phyloP scores from a whole-genome alignment of 2,888 invertebrate species.

The Limnephilus auricula region DNA sequence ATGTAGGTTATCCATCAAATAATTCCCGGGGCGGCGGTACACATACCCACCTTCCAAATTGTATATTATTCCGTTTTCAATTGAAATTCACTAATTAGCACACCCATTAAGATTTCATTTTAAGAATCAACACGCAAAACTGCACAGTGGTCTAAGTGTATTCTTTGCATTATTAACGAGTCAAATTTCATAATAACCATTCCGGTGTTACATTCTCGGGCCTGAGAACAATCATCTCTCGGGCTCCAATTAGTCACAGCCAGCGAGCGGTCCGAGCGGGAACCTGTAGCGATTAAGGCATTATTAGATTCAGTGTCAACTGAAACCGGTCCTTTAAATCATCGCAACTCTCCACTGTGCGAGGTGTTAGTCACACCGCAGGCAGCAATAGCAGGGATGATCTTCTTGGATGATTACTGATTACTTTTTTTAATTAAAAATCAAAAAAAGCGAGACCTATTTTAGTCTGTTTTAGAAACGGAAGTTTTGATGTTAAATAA shows the following conservation, averaged over 20 bases:
- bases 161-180: conserved; percentile 18
- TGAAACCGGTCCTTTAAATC: conserved; percentile 59
- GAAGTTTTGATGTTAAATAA: not conserved
- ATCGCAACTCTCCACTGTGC: conserved; percentile 36
- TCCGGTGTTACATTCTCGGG: conserved; percentile 6
- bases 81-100: not conserved
- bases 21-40: too few species aligned
- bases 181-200: conserved; percentile 32
- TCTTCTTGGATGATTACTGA: not conserved
- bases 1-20: too few species aligned
- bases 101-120: not conserved
- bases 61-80: too few species aligned
- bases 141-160: not conserved
- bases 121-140: not conserved
- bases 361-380: conserved; percentile 4
- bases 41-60: too few species aligned
- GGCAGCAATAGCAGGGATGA: not conserved
- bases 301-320: conserved; percentile 60
- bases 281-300: conserved; percentile 53
- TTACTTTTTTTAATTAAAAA: not conserved
- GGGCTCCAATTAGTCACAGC: conserved; percentile 54
- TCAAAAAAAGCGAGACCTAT: not conserved
- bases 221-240: conserved; percentile 40
- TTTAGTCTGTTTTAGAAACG: not conserved
- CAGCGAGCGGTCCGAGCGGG: conserved; percentile 36